A percentile compares a stretch with the other conserved stretches of the same genome.
These are phyloP conservation scores for Clarias platycephalus DNA, from an alignment of 2,797 vertebrate species.

Conservation along the genomic window DNA sequence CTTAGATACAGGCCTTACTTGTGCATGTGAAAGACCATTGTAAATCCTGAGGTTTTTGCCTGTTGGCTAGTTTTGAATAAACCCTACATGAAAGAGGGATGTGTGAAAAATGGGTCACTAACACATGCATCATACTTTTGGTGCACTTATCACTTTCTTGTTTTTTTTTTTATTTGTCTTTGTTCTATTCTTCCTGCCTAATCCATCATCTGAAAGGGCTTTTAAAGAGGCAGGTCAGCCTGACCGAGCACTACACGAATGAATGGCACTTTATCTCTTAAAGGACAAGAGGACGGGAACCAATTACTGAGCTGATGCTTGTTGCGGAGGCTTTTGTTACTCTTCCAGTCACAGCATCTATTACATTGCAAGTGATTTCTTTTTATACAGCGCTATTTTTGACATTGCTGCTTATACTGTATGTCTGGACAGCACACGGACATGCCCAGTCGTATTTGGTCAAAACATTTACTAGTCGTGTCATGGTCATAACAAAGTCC, in stretches of 20 bases:
- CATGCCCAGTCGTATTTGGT: not conserved
- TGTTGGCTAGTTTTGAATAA: slow-evolving; percentile 48
- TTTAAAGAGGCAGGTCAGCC: slow-evolving; percentile 73
- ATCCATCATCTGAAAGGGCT: slow-evolving; percentile 64
- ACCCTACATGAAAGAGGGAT: slow-evolving; percentile 36
- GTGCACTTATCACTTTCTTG: slow-evolving; percentile 24
- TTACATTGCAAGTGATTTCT: not conserved
- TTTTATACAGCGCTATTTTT: not conserved
- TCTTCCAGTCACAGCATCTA: not conserved
- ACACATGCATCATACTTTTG: slow-evolving; percentile 45
- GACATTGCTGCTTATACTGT: not conserved
- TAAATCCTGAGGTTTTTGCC: slow-evolving; percentile 59
- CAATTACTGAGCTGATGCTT: slow-evolving; percentile 32
- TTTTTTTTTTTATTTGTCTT: slow-evolving; percentile 47
- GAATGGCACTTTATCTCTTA: slow-evolving; percentile 45
- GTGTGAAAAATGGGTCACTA: slow-evolving; percentile 30
- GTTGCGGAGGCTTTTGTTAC: not conserved
- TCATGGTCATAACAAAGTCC: not conserved
- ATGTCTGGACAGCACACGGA: not conserved
- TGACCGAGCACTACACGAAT: slow-evolving; percentile 65
- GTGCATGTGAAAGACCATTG: slow-evolving; percentile 71
- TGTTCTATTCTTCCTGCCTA: slow-evolving; percentile 53
- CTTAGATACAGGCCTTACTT: slow-evolving; percentile 83
- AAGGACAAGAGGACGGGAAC: slow-evolving; percentile 37
- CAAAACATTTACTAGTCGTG: not conserved